phyloP scores from a whole-genome alignment of 1,140 invertebrate species.

The Asobara japonica region DNA sequence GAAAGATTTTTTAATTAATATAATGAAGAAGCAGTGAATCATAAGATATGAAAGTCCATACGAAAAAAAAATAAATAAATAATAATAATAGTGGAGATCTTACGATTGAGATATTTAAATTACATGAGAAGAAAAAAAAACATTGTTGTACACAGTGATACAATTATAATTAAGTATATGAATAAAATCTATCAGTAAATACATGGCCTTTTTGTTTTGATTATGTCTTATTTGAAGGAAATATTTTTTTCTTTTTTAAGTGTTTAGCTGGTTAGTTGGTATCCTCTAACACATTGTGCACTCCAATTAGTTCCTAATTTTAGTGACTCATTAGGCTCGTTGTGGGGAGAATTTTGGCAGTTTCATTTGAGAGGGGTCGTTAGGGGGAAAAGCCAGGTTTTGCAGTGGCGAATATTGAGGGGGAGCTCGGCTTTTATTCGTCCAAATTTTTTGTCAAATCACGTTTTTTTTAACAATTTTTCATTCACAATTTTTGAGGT shows the following conservation, averaged over 20 bases:
- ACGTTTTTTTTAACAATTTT: no score
- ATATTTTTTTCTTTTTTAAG: conserved; percentile 31
- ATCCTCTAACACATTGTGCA: conserved; percentile 45
- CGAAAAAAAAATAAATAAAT: conserved; percentile 39
- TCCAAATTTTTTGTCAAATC: no score
- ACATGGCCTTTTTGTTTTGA: conserved; percentile 53
- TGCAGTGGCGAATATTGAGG: no score
- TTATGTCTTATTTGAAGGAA: conserved; percentile 32
- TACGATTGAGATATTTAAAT: conserved; percentile 67
- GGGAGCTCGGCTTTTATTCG: no score
- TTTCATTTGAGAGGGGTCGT: no score
- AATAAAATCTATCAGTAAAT: conserved; percentile 68
- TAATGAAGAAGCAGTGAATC: conserved; percentile 20
- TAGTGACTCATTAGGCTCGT: neutral
- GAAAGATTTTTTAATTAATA: conserved; percentile 58
- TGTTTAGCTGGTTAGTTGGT: conserved; percentile 45
- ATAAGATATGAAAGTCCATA: conserved; percentile 40
- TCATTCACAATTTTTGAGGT: no score
- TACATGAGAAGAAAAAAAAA: conserved; percentile 41
- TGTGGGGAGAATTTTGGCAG: no score
- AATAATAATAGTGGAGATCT: conserved; percentile 52
- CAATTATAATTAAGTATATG: conserved; percentile 69
- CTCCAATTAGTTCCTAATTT: conserved; percentile 3
- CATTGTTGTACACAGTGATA: conserved; percentile 70
- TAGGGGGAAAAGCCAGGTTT: no score